Evolutionary conservation across 2,888 invertebrate species (phyloP).

Genomic region (Sinohyriopsis cumingii): DNA sequence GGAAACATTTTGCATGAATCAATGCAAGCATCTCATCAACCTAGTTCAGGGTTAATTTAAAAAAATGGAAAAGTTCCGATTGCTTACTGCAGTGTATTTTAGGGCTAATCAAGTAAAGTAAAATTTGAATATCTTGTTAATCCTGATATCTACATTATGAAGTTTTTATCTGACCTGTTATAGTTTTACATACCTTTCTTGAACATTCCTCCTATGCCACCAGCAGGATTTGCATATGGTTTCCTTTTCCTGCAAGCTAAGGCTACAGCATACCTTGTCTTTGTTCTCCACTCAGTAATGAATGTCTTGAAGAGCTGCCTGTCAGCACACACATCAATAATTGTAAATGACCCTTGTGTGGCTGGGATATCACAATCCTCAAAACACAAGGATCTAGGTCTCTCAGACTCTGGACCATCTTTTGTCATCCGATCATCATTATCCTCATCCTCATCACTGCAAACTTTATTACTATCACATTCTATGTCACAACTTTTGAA

Average conservation of each 20-base stretch:
- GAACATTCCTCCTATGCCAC: slow-evolving; percentile 64
- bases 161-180: too few relatives aligned
- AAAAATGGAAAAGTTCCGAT: too few relatives aligned
- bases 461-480: slow-evolving; percentile 2
- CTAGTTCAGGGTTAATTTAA: too few relatives aligned
- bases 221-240: slow-evolving; percentile 18
- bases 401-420: slow-evolving; percentile 8
- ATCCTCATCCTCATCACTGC: slow-evolving; percentile 6
- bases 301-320: slow-evolving; percentile 65
- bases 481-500: too few relatives aligned
- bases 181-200: slow-evolving; percentile 47
- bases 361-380: slow-evolving; percentile 34
- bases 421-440: slow-evolving; percentile 19
- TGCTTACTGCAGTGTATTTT: too few relatives aligned
- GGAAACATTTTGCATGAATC: too few relatives aligned
- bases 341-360: slow-evolving; percentile 59
- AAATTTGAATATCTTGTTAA: too few relatives aligned
- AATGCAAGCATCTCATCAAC: too few relatives aligned
- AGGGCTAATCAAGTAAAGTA: too few relatives aligned
- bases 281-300: slow-evolving; percentile 64
- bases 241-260: slow-evolving; percentile 68
- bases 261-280: slow-evolving; percentile 63
- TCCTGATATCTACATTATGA: too few relatives aligned
- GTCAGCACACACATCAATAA: slow-evolving; percentile 69
- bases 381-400: slow-evolving; percentile 37